phyloP scores from a whole-genome alignment of 2,888 invertebrate species.

The Schrankia costaestrigalis region DNA sequence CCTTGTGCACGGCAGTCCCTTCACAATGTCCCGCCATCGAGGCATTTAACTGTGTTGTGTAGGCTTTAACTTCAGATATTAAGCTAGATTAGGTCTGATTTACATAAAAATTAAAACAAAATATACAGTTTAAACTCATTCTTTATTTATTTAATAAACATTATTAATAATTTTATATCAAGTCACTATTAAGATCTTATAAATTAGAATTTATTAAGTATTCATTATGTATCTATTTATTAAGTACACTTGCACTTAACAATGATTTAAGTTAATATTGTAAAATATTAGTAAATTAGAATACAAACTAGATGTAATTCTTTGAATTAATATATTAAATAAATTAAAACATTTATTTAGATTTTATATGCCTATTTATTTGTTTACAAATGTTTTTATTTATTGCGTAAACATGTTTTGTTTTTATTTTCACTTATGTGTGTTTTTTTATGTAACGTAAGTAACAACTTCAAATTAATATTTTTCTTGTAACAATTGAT shows the following conservation, averaged over 20 bases:
- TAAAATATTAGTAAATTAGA: conserved; percentile 14
- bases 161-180: conserved; percentile 50
- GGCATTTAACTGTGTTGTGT: too few species aligned
- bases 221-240: conserved; percentile 46
- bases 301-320: conserved; percentile 15
- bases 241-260: conserved; percentile 49
- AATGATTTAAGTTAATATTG: conserved; percentile 26
- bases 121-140: conserved; percentile 46
- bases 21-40: too few species aligned
- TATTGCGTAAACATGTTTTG: too few species aligned
- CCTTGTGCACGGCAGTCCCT: too few species aligned
- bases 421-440: too few species aligned
- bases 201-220: conserved; percentile 61
- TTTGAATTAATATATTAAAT: conserved; percentile 4
- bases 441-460: too few species aligned
- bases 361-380: too few species aligned
- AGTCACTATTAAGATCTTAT: conserved; percentile 63
- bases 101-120: conserved; percentile 8
- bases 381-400: too few species aligned
- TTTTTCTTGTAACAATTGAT: conserved; percentile 8
- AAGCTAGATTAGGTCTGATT: too few species aligned
- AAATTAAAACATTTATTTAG: too few species aligned
- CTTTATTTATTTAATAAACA: conserved; percentile 73
- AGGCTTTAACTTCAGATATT: too few species aligned
- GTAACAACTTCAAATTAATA: neutral